These are phyloP conservation scores for Halotydeus destructor DNA, from an alignment of 1,140 invertebrate genomes.

Conservation along the genomic window DNA sequence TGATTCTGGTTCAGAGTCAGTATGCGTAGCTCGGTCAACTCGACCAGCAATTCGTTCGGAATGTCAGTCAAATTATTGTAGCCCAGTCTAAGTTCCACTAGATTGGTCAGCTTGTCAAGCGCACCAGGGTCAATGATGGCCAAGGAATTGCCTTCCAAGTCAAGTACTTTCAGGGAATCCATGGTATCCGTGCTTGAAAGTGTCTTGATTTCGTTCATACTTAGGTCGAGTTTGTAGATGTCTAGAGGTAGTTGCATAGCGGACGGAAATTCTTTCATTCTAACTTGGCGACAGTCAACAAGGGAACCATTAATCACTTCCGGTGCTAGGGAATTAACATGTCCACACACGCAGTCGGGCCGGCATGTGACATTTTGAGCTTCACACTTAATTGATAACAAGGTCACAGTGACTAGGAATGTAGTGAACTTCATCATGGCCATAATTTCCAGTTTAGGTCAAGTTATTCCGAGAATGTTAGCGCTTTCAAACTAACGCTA, in stretches of 20 bases:
- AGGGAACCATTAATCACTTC: not conserved
- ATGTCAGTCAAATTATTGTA: slow-evolving; percentile 53
- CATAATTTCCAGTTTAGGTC: no score
- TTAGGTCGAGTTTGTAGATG: not conserved
- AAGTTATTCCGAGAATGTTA: no score
- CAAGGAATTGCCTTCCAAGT: slow-evolving; percentile 1
- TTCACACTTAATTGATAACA: no score
- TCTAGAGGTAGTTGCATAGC: not conserved
- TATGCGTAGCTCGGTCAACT: slow-evolving; percentile 19
- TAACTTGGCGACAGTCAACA: slow-evolving; percentile 5
- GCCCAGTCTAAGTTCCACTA: slow-evolving; percentile 66
- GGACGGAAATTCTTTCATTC: not conserved
- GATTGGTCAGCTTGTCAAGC: slow-evolving; percentile 57
- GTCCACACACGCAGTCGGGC: no score
- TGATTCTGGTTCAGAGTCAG: slow-evolving; percentile 15
- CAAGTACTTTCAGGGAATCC: not conserved
- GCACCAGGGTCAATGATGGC: slow-evolving; percentile 28
- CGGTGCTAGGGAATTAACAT: no score
- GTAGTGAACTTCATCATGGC: no score
- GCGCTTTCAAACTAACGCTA: no score
- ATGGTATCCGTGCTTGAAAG: not conserved
- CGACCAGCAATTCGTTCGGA: slow-evolving; percentile 48
- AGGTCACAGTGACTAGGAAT: no score
- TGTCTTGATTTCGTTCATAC: slow-evolving; percentile 2
- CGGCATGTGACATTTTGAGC: no score